Evolutionary conservation across 2,113 vertebrate genomes (phyloP), one percentile per base, ranked within the genome.

Genomic region (Siniperca knerii): DNA sequence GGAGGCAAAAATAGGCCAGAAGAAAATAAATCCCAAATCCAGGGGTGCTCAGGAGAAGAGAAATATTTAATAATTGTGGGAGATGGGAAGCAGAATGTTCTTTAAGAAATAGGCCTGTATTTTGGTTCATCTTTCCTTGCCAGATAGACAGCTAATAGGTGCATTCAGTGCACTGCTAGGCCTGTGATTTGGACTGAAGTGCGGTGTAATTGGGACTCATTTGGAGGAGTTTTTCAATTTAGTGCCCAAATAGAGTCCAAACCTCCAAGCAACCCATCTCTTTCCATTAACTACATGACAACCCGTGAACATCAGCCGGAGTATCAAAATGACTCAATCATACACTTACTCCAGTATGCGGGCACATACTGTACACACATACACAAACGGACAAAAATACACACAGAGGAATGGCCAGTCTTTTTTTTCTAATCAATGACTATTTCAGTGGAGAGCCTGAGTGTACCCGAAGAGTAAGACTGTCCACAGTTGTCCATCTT

Each of bases 181-280:
- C 83, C 77, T 87, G 82, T 90, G 82, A 94, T 94, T 92, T 85
- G 87, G 82, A 75, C 81, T 71, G 76, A 90, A 94, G 88, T 92
- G 86, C 85, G 87, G 84, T 72, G 88, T 92, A 95, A 95, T 93
- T 94, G 87, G 89, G 89, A 86, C 83, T 93, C 90, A 95, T 94
- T 94, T 94, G 71, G 86, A 79, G 50, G 82, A 87, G 84, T 85
- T 89, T 89, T 92, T 94, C 73, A 92, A 86, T 93, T 93, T 89
- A 90, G 67, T 65, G 66, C 75, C 87, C 75, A 93, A 91, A 94
- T 81, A 82, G 79, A 87, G 88, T 87, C 89, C 87, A 77, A 86
- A 85, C 88, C 77, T 86, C 79, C 42, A 73, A 92, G 88, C 88
- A 85, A 75, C 67, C 88, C 64, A 93, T 94, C 91, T 89, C 86